Evolutionary conservation across 2,888 invertebrate genomes (phyloP).

Genomic region (Amiota minor): DNA sequence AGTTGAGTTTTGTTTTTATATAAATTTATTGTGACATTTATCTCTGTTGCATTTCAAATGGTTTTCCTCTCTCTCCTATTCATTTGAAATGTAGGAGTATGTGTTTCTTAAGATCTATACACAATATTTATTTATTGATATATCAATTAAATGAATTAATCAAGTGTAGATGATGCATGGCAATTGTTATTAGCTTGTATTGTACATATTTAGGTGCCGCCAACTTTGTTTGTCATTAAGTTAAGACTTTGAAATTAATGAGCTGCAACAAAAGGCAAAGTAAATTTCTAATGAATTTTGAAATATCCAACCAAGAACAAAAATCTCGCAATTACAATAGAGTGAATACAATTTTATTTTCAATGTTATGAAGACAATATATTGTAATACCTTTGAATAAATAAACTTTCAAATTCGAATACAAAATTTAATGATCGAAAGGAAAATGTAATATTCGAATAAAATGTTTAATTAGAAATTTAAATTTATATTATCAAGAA

Average conservation of each 20-base stretch:
- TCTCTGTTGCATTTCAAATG: conserved; percentile 31
- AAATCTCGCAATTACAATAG: neutral
- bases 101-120: conserved; percentile 2
- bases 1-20: conserved; percentile 50
- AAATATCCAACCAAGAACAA: neutral
- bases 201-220: conserved; percentile 20
- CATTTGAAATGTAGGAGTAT: neutral
- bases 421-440: neutral
- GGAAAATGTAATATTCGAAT: neutral
- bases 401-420: neutral
- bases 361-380: neutral
- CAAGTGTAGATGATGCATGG: conserved; percentile 59
- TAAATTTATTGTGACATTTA: conserved; percentile 68
- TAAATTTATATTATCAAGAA: too few relatives aligned
- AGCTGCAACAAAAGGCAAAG: conserved; percentile 7
- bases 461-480: too few relatives aligned
- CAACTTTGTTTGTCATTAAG: neutral
- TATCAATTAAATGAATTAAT: conserved; percentile 43
- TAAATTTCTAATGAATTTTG: neutral
- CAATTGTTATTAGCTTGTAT: neutral
- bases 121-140: conserved; percentile 20
- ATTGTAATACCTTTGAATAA: too few relatives aligned
- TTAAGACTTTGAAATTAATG: conserved; percentile 1
- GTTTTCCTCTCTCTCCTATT: neutral
- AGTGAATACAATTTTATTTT: neutral